Evolutionary conservation across 2,797 vertebrate genomes (phyloP), one percentile per base, ranked within the genome.

Genomic region (Scolopax rusticola): DNA sequence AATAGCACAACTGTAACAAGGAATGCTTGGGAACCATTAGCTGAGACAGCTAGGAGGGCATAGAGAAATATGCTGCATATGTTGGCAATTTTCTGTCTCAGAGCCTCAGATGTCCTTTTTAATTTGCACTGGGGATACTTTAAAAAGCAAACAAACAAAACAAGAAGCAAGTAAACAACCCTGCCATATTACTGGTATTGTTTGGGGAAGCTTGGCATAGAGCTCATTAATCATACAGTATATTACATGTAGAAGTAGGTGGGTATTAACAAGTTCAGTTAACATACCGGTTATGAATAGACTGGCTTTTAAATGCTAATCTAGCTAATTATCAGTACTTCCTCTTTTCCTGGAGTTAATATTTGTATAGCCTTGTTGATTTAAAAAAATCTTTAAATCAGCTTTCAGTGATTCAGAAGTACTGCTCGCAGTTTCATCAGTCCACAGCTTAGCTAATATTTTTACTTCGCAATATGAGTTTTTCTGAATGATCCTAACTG

Each of bases 391-490:
- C 23, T 82, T 74, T 53, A n/a, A 68, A 43, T 57, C 1, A 1
- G 6, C 25, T 77, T 67, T 50, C 6, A 36, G 54, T 56, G 36
- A 67, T 76, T 71, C 53, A 30, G 54, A 70, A 61, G 23, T 51
- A 38, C 15, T 51, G 17, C 32, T 88, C 5, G 5, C 38, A 5
- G 23, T 48, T 41, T 33, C 0, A 0, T 25, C n/a, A n/a, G 20
- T 50, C 32, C 33, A 28, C n/a, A 73, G 30, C n/a, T 50, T 40
- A 51, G 25, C 41, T 0, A 2, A 8, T 68, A 25, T 12, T 74
- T 78, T 40, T 51, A 40, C 16, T 15, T 68, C 51, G 61, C 16
- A 12, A 1, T 47, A 11, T 27, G 32, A 32, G 14, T 61, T 8
- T 68, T 93, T 53, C 38, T 57, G 50, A 71, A 33, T 63, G 48